Evolutionary conservation across 2,888 invertebrate species (phyloP).

Genomic region (Antheraea assamensis): DNA sequence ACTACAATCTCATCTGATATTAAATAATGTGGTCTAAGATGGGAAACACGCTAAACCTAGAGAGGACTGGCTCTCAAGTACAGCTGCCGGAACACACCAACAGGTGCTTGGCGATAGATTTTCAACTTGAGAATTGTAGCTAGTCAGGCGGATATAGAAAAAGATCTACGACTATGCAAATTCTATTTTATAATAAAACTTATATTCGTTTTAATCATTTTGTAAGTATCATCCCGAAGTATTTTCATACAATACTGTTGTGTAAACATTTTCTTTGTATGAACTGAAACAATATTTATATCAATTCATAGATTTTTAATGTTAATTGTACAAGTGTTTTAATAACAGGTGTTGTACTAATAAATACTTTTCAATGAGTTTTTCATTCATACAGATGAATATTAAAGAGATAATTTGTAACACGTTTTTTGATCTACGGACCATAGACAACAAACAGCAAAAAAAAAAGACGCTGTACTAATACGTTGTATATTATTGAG

Average conservation of each 20-base stretch:
- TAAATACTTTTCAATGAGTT: background rate
- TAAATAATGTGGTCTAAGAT: too few species aligned
- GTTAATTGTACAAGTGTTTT: background rate
- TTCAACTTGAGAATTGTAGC: too few species aligned
- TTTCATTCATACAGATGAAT: background rate
- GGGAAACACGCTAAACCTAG: too few species aligned
- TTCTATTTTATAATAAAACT: too few species aligned
- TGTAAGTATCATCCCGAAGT: background rate
- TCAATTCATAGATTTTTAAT: background rate
- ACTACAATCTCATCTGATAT: too few species aligned
- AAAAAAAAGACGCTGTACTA: background rate
- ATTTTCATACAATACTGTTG: background rate
- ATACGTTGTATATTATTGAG: too few species aligned
- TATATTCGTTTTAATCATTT: background rate
- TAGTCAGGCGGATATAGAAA: too few species aligned
- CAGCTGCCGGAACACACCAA: too few species aligned
- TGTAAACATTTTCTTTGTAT: background rate
- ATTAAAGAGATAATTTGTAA: background rate
- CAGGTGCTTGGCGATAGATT: too few species aligned
- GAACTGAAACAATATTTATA: constrained; percentile 1
- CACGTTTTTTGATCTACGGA: background rate
- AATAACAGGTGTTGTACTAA: background rate
- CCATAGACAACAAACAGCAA: background rate
- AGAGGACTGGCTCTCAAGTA: too few species aligned
- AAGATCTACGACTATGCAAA: too few species aligned